These are phyloP conservation scores for Cantharis rufa DNA, from an alignment of 2,888 invertebrate species.

Conservation along the genomic window DNA sequence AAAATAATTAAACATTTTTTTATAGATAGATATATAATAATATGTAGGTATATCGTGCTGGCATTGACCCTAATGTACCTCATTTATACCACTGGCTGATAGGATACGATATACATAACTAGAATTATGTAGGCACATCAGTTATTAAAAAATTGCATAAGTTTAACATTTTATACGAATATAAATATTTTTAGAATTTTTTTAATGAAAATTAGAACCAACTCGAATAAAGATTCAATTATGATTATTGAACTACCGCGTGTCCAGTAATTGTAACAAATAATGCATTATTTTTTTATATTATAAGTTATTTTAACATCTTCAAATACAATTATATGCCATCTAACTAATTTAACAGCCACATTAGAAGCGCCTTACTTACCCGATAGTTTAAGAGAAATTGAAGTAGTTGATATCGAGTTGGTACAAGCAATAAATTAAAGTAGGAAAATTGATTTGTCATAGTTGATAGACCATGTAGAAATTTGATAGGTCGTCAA, in stretches of 20 bases:
- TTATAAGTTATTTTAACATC: no score
- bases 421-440: not conserved
- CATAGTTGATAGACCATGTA: not conserved
- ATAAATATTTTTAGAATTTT: not conserved
- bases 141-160: not conserved
- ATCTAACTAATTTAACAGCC: no score
- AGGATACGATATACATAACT: not conserved
- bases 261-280: no score
- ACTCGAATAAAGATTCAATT: not conserved
- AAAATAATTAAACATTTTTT: constrained; percentile 16
- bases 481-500: not conserved
- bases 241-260: no score
- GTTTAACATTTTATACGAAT: not conserved
- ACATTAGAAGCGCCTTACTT: no score
- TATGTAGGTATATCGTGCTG: constrained; percentile 1
- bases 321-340: no score
- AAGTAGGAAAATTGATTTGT: not conserved
- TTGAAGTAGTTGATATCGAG: not conserved
- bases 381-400: not conserved
- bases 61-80: constrained; percentile 21
- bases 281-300: no score
- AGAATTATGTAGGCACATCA: not conserved
- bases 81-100: not conserved
- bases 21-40: not conserved
- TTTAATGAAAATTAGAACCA: not conserved